Percentiles rank a stretch among this genome's conserved stretches.
phyloP scores from a whole-genome alignment of 2,888 invertebrate species.

The Volucella inanis region DNA sequence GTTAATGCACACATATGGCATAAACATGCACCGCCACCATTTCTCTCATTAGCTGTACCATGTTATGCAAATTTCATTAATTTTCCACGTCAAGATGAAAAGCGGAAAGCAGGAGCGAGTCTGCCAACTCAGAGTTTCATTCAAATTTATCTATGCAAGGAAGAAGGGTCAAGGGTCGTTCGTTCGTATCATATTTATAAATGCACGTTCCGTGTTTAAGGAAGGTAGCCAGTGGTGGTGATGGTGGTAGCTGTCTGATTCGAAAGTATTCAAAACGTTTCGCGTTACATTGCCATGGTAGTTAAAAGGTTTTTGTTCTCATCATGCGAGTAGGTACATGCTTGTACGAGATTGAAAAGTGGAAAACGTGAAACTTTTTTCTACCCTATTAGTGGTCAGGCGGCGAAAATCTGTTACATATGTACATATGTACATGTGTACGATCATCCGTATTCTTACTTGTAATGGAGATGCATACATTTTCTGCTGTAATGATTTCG shows the following conservation, averaged over 20 bases:
- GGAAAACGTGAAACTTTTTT: too few relatives aligned
- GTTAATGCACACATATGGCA: slow-evolving; percentile 22
- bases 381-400: too few relatives aligned
- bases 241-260: neutral
- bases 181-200: slow-evolving; percentile 2
- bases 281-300: too few relatives aligned
- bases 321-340: too few relatives aligned
- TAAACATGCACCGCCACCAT: slow-evolving; percentile 3
- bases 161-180: slow-evolving; percentile 57
- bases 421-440: too few relatives aligned
- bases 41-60: slow-evolving; percentile 50
- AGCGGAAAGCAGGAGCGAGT: slow-evolving; percentile 13
- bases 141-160: slow-evolving; percentile 6
- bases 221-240: neutral
- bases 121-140: neutral
- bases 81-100: slow-evolving; percentile 49
- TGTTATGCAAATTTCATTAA: slow-evolving; percentile 64
- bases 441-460: too few relatives aligned
- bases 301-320: too few relatives aligned
- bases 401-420: too few relatives aligned
- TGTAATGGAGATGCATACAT: too few relatives aligned
- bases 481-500: too few relatives aligned
- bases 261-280: too few relatives aligned
- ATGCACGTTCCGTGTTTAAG: slow-evolving; percentile 38
- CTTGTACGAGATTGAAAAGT: too few relatives aligned